Evolutionary conservation across 1,140 invertebrate species (phyloP), one percentile per base, ranked within the genome.

Genomic region (Drosophila paulistorum): DNA sequence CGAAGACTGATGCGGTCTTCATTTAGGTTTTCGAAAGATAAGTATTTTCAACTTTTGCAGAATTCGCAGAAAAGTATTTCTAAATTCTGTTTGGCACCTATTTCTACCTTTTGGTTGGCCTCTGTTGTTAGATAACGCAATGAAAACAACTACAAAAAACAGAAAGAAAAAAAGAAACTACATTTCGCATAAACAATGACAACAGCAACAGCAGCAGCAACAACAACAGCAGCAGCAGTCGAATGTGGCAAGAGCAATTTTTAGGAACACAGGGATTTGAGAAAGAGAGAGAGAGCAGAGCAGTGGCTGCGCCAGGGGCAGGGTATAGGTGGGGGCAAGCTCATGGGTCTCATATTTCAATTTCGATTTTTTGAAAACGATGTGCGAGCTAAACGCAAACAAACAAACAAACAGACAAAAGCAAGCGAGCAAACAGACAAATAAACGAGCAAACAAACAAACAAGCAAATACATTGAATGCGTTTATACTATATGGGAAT

Each of bases 301-400:
- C 7, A 10, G 45, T 1, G 14, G 14, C 1, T 14, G 14, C 17
- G 45, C 1, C 7, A 48, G 17, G 17, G 14, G 42, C 2, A 0
- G n/a, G 7, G 42, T 2, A 14, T 23, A 30, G 65, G 30, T 48
- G 55, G 48, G 26, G 7, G 20, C 57, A 61, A 13, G 13, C 68
- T 54, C 74, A 55, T 54, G 77, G 73, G 73, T 68, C 79, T 87
- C 83, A 89, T 87, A 87, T 87, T 87, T 87, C 83, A 87, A 89
- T 87, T 87, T 87, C 80, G 84, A 87, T 87, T 87, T 89, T 59
- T 87, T 89, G 64, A 83, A 87, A 89, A 87, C 77, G 84, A 84
- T 89, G 84, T 81, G 80, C 77, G 60, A 80, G 70, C 71, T 77
- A 78, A 87, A 74, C 81, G 66, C 81, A 81, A 85, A 81, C 80